Base-by-base conservation (phyloP, 2,113 vertebrate species). In the Tachysurus fulvidraco region DNA sequence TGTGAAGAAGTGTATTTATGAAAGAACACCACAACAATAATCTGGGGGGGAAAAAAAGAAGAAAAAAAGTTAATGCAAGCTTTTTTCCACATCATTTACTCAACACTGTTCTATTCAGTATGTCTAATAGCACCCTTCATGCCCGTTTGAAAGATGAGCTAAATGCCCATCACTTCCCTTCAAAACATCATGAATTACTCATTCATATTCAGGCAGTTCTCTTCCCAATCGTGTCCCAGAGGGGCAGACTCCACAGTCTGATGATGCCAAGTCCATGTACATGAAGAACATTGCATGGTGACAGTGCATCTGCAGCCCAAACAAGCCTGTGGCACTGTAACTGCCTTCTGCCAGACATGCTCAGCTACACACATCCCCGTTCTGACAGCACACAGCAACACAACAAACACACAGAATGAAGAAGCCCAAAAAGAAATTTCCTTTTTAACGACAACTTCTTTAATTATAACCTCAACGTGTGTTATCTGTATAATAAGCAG, bases 331-430 rank as follows among this genome's bases (percentile, higher is more conserved):
- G 67, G 67, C 71, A 74, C 36, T 74, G 36, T 44, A 60, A 74
- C 28, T 19, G 54, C 55, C 30, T 60, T 60, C 55, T 59, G 30
- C 10, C 78, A 60, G 78, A 60, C 54, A n/a, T 60, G 36, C 52
- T 41, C 65, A 84, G 30, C 67, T 73, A 60, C 83, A 76, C 54
- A 62, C 65, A n/a, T 83, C 28, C 46, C 13, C 25, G 82, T 2
- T 74, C 44, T 60, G 46, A 83, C 82, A 71, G 82, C 82, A 55
- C 28, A 84, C n/a, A 71, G 65, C 16, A 57, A 84, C 65, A 69
- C 46, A 55, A 30, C 23, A 83, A 46, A 69, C 41, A 54, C 17
- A 54, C 0, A 69, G 62, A 1, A 13, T 30, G 2, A 54, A 59
- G 21, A 84, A 5, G 74, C 19, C 21, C 54, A 74, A 6, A 46